These are phyloP conservation scores for Astyanax mexicanus DNA, from an alignment of 2,797 vertebrate genomes.

Conservation along the genomic window DNA sequence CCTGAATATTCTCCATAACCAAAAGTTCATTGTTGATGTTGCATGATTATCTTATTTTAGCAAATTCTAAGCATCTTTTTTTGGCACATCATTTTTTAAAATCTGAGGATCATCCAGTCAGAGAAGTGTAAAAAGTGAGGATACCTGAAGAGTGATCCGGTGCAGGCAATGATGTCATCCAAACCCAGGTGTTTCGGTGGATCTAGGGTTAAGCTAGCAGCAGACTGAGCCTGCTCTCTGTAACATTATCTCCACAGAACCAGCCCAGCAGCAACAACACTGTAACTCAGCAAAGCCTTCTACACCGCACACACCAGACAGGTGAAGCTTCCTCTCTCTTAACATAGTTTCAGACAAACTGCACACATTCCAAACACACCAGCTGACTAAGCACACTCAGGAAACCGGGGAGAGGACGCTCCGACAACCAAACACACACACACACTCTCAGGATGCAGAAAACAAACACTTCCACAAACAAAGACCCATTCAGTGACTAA, in stretches of 20 bases:
- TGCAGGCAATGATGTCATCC: neutral
- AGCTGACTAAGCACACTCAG: neutral
- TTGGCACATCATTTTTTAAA: too few relatives aligned
- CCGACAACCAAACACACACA: neutral
- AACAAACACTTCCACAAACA: neutral
- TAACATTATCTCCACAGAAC: neutral
- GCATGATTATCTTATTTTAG: too few relatives aligned
- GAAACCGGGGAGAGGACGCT: neutral
- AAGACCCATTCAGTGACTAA: constrained; percentile 3
- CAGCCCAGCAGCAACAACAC: neutral
- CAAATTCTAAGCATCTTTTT: too few relatives aligned
- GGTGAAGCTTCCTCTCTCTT: too few relatives aligned
- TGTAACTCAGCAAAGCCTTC: neutral
- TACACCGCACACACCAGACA: neutral
- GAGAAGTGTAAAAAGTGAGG: neutral
- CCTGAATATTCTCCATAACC: too few relatives aligned
- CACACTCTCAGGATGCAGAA: neutral
- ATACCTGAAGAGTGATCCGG: neutral
- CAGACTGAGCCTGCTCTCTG: neutral
- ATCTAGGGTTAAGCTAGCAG: too few relatives aligned
- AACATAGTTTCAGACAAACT: neutral
- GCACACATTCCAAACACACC: neutral
- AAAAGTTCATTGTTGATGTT: too few relatives aligned
- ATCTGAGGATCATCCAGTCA: neutral
- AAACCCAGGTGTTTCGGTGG: neutral